phyloP scores from a whole-genome alignment of 2,113 vertebrate species.

The Labrus mixtus region DNA sequence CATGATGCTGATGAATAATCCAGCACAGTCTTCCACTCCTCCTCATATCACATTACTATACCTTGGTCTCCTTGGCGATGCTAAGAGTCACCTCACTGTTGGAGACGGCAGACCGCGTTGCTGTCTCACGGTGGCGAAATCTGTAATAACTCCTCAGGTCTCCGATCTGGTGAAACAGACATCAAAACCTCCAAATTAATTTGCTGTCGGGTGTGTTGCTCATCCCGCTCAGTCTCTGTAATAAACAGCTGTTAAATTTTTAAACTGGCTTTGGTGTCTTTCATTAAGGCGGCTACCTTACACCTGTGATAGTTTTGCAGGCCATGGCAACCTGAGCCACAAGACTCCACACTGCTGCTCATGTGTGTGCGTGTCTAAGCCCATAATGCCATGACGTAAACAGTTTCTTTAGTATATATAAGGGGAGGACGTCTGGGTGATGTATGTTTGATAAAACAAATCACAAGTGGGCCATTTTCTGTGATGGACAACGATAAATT shows the following conservation, averaged over 20 bases:
- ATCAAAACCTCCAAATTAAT: slow-evolving; percentile 30
- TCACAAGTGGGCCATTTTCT: slow-evolving; percentile 7
- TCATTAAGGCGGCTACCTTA: slow-evolving; percentile 74
- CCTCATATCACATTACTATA: slow-evolving; percentile 90
- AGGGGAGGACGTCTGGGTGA: slow-evolving; percentile 8
- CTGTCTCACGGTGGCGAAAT: slow-evolving; percentile 90
- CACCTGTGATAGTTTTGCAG: slow-evolving; percentile 82
- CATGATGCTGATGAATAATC: slow-evolving; percentile 77
- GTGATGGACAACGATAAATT: slow-evolving; percentile 36
- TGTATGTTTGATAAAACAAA: slow-evolving; percentile 17
- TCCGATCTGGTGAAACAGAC: slow-evolving; percentile 87
- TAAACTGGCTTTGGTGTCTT: slow-evolving; percentile 65
- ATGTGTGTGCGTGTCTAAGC: slow-evolving; percentile 8
- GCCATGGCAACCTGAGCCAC: slow-evolving; percentile 73
- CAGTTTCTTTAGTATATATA: slow-evolving; percentile 12
- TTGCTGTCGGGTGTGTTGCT: slow-evolving; percentile 14
- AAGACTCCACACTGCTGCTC: slow-evolving; percentile 46
- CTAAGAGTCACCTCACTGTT: slow-evolving; percentile 89
- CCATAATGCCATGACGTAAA: slow-evolving; percentile 38
- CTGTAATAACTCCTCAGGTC: slow-evolving; percentile 91
- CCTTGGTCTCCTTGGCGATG: slow-evolving; percentile 94
- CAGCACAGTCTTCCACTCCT: slow-evolving; percentile 58
- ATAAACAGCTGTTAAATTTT: slow-evolving; percentile 79
- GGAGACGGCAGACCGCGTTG: slow-evolving; percentile 87
- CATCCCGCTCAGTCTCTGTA: slow-evolving; percentile 5